phyloP scores from a whole-genome alignment of 2,797 vertebrate genomes.

The Urophycis tenuis region DNA sequence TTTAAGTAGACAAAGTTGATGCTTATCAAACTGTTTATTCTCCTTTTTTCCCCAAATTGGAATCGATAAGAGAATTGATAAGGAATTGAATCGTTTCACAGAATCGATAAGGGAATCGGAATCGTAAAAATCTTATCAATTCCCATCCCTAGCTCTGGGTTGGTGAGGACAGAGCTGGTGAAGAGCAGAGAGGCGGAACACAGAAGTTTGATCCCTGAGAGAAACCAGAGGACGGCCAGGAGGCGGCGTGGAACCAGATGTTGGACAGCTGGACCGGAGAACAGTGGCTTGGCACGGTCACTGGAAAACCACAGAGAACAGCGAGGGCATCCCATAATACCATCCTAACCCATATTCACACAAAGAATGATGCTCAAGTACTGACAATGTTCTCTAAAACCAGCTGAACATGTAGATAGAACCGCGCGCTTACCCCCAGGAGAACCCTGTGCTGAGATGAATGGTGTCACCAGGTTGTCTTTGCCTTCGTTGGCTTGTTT shows the following conservation, averaged over 20 bases:
- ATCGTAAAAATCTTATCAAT: too few relatives aligned
- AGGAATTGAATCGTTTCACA: too few relatives aligned
- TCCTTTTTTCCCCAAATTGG: too few relatives aligned
- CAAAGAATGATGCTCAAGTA: background rate
- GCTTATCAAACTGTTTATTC: too few relatives aligned
- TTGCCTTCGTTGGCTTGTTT: background rate
- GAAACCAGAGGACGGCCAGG: background rate
- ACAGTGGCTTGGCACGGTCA: background rate
- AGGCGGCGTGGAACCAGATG: background rate
- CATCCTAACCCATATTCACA: background rate
- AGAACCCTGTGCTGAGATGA: background rate
- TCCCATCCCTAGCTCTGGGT: too few relatives aligned
- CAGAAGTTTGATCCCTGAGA: background rate
- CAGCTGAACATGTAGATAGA: background rate
- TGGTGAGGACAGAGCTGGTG: background rate
- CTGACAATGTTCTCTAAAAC: background rate
- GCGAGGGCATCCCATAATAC: background rate
- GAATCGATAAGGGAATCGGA: too few relatives aligned
- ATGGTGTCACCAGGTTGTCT: too few relatives aligned
- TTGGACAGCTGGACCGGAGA: background rate
- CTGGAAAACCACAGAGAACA: background rate
- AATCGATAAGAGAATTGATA: too few relatives aligned
- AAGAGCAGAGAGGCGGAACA: background rate
- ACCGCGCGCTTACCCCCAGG: background rate
- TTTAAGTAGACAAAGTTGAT: too few relatives aligned